Conservation (phyloP, 2,113 vertebrate genomes). For the Smithornis capensis region DNA sequence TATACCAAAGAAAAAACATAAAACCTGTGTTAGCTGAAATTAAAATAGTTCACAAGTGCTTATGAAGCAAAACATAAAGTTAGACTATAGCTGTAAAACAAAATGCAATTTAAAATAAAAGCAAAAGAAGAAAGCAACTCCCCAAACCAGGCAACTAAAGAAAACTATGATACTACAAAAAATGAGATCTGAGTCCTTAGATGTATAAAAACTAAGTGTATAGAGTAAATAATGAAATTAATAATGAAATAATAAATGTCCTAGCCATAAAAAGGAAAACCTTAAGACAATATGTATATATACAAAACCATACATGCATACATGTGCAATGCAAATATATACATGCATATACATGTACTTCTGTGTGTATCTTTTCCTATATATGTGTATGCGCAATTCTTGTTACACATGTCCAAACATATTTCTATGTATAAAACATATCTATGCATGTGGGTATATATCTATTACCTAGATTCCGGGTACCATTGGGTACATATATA, state of each 20-base stretch:
- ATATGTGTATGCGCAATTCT: neutral
- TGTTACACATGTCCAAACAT: too few relatives aligned
- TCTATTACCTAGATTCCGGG: neutral
- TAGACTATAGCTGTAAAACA: neutral
- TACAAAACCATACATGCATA: neutral
- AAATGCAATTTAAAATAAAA: neutral
- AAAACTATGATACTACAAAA: neutral
- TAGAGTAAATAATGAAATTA: neutral
- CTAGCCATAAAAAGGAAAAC: neutral
- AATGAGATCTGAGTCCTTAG: neutral
- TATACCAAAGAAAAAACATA: neutral
- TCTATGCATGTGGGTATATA: accelerated
- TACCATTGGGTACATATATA: neutral
- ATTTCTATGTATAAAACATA: neutral
- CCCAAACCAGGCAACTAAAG: accelerated
- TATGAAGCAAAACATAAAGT: neutral
- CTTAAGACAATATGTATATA: neutral
- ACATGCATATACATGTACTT: neutral
- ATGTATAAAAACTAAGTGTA: neutral
- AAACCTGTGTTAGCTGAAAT: neutral
- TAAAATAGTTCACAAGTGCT: neutral
- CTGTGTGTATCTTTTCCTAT: neutral
- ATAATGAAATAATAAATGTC: neutral
- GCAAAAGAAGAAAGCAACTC: neutral
- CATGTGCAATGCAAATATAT: neutral